Evolutionary conservation across 23 tunicate species (phyloP), one percentile per base, ranked within the genome.

Genomic region (Corella eumyota): DNA sequence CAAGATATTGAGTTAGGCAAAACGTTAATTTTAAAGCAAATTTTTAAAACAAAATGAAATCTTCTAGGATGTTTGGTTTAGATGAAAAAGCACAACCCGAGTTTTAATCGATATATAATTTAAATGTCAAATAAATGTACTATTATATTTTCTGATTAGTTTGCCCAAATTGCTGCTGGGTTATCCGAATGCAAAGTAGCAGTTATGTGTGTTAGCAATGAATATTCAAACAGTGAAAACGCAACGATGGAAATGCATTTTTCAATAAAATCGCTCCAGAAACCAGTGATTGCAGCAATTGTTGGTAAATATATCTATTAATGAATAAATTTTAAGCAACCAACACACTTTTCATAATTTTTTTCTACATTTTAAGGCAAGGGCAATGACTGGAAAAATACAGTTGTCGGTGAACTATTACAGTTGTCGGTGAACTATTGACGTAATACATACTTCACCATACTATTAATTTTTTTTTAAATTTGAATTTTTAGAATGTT

Each of bases 201-300:
- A 15, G 80, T 91, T 51, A 72, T 73, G 0, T 91, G 92, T 63
- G 75, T 91, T 22, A 80, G 91, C 50, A 22, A 19, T 4, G 98
- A 91, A 69, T 91, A 81, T 53, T 85, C 92, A 4, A 54, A 69
- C 35, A 80, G 91, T 26, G 98, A 81, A 49, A 80, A 81, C 60
- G 81, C 86, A 44, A 63, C 92, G 45, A 91, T 91, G 98, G 98
- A 91, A 65, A 31, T 91, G 3, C 98, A 82, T 45, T 91, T 82
- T 70, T 85, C 98, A 0, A 80, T 58, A 0, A 58, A 72, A 34
- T 80, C 98, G 1, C 58, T 91, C 0, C 17, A 70, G 19, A 91
- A 82, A 65, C 98, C 92, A 7, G 58, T 72, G 22, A 60, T 91
- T 25, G 67, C 70, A 1, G 35, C 76, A 1, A 53, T 91, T 30